phyloP scores from a whole-genome alignment of 2,113 vertebrate genomes.

The Lepus europaeus region DNA sequence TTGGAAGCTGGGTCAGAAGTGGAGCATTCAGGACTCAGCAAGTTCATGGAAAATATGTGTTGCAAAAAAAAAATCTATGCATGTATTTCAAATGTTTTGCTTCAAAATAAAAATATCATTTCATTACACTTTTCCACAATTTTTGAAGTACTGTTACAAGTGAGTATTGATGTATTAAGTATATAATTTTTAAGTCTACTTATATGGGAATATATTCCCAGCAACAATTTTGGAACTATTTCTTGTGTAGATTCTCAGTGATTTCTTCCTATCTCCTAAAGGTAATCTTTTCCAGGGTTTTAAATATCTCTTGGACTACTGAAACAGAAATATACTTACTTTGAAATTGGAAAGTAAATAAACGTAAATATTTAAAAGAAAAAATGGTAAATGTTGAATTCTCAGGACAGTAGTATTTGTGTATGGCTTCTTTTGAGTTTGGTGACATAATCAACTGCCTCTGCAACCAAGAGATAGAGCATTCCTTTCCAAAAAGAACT shows the following conservation, averaged over 20 bases:
- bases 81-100: too few relatives aligned
- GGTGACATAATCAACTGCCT: background rate
- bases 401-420: background rate
- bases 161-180: background rate
- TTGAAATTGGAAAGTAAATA: background rate
- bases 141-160: background rate
- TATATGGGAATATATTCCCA: background rate
- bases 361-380: background rate
- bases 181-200: background rate
- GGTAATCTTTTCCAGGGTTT: background rate
- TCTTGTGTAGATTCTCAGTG: background rate
- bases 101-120: too few relatives aligned
- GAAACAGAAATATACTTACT: background rate
- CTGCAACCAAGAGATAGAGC: background rate
- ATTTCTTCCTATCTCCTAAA: background rate
- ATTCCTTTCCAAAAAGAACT: background rate
- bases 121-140: too few relatives aligned
- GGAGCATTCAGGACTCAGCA: too few relatives aligned
- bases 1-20: too few relatives aligned
- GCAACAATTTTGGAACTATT: background rate
- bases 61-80: too few relatives aligned
- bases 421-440: background rate
- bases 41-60: too few relatives aligned
- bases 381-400: background rate
- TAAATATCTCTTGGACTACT: background rate